Base-by-base conservation (phyloP, 2,888 invertebrate species). In the Parnassius mnemosyne region DNA sequence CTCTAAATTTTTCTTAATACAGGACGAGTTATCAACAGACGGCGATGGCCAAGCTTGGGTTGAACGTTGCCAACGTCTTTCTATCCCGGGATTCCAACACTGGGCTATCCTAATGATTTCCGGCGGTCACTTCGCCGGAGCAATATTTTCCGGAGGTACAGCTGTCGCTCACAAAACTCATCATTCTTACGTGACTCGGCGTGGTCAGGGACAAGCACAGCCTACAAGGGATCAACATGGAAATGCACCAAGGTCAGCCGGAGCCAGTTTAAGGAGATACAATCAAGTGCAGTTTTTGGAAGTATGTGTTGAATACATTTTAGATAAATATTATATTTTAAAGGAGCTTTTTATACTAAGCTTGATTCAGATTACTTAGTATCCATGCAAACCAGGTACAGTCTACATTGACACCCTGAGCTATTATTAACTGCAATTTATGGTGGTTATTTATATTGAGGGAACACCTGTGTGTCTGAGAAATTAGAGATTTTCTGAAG, bases 101-200 rank as follows among this genome's bases (percentile, higher is more conserved):
- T 97, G 96, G 96, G 94, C 95, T 0, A 89, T 97, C 9, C 82
- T 97, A 57, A 95, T 97, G 95, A 89, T 96, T 46, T 96, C 96
- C 0, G 97, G 97, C 5, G 97, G 97, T 0, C 87, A 87, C 60
- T 89, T 89, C 58, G 89, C 89, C 0, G 89, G 88, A 2, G 87
- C 84, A 10, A 79, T 90, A 46, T 89, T 90, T 66, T 75, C 82
- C 3, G 89, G 87, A 75, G 65, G 91, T 84, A 74, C 87, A 86
- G 61, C 84, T 92, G 73, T 89, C 82, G 70, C 88, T 1, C 97
- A 97, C 76, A 97, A 97, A 85, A 97, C 97, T 0, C 94, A 96
- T 72, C 97, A 97, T 79, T 94, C 95, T 56, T 98, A 97, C 77
- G 96, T 96, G 9, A 95, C 96, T 0, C 86, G 97, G 50, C 94